These are phyloP conservation scores for Drosophila heteroneura DNA, from an alignment of 2,888 invertebrate species.

Conservation along the genomic window DNA sequence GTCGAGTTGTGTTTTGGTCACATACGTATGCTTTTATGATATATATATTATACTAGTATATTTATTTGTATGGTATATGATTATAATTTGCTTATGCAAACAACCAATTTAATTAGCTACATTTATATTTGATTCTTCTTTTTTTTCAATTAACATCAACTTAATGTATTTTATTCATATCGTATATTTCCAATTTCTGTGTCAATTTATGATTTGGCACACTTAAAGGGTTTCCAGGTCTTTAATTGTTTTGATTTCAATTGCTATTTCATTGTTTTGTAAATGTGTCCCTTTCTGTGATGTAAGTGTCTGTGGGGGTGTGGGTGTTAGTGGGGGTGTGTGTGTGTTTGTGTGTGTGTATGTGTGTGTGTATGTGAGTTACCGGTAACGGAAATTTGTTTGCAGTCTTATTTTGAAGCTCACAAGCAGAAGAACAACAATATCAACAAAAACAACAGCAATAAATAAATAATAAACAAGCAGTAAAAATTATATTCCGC, in stretches of 20 bases:
- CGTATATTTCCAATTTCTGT: neutral
- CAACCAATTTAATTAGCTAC: neutral
- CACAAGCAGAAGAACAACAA: conserved; percentile 39
- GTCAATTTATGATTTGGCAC: neutral
- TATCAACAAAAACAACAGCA: conserved; percentile 18
- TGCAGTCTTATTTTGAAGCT: conserved; percentile 62
- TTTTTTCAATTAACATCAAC: neutral
- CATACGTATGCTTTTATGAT: neutral
- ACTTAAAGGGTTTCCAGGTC: conserved; percentile 11
- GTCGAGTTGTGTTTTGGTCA: neutral
- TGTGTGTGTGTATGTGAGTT: conserved; percentile 29
- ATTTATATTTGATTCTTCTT: neutral
- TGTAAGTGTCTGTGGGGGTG: conserved; percentile 5
- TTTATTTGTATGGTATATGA: neutral
- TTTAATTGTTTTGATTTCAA: conserved; percentile 11
- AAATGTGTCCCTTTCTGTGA: conserved; percentile 19
- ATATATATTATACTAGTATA: neutral
- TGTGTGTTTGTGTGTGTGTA: conserved; percentile 11
- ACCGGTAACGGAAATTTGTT: conserved; percentile 65
- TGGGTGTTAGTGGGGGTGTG: neutral
- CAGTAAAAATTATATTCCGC: conserved; percentile 54
- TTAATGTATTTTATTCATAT: neutral
- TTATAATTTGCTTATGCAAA: no score
- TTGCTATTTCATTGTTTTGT: conserved; percentile 44
- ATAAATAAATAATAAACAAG: conserved; percentile 49